These are phyloP conservation scores for Esox lucius DNA, from an alignment of 2,797 vertebrate genomes.

Conservation along the genomic window DNA sequence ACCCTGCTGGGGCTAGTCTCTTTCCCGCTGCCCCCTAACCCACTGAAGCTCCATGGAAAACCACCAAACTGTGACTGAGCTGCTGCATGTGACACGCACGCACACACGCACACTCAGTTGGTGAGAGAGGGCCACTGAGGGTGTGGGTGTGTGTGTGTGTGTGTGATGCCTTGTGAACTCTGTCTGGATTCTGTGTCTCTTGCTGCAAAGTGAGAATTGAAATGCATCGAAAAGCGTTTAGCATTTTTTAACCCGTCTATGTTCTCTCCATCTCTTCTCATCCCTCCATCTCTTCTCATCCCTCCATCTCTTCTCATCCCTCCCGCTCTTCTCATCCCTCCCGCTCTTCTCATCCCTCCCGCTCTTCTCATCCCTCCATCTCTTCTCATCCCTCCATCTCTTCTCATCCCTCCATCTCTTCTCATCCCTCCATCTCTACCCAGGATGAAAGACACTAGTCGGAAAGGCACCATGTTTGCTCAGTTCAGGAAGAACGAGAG, in stretches of 20 bases:
- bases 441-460: slow-evolving; percentile 93
- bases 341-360: no score
- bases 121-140: no score
- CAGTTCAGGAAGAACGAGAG: slow-evolving; percentile 94
- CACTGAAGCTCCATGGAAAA: slow-evolving; percentile 33
- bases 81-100: slow-evolving; percentile 2
- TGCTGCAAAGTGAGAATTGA: not conserved
- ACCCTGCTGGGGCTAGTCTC: slow-evolving; percentile 44
- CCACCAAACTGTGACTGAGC: slow-evolving; percentile 25
- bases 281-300: not conserved
- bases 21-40: slow-evolving; percentile 18
- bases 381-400: no score
- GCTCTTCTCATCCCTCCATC: no score
- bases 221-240: no score
- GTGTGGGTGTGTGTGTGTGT: not conserved
- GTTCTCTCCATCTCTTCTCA: not conserved
- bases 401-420: not conserved
- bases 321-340: not conserved
- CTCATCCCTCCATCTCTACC: slow-evolving; percentile 22
- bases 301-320: no score
- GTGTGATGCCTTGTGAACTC: not conserved
- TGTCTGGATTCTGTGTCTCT: not conserved
- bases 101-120: slow-evolving; percentile 1
- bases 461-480: slow-evolving; percentile 93
- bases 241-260: no score